Percentiles rank a stretch among this genome's conserved stretches.
Conservation (phyloP, 2,797 vertebrate genomes). For the Scolopax bukidnonensis region DNA sequence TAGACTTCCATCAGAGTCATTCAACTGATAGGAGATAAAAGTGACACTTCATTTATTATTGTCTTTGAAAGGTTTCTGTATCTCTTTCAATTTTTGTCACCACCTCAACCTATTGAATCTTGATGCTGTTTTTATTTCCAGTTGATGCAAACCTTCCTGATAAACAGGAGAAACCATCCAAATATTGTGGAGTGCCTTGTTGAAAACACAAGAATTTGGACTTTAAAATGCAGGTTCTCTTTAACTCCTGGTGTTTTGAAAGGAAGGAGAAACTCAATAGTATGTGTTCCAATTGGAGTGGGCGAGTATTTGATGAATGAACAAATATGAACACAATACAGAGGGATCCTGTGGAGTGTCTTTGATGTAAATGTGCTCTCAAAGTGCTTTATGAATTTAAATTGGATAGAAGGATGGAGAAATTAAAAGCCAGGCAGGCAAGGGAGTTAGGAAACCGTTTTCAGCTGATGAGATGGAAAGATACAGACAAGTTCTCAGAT, state of each 20-base stretch:
- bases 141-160: neutral
- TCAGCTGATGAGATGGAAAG: neutral
- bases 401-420: neutral
- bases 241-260: slow-evolving; percentile 21
- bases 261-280: neutral
- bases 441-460: neutral
- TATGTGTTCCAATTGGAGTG: neutral
- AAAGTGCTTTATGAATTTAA: neutral
- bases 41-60: neutral
- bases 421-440: neutral
- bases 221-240: slow-evolving; percentile 6
- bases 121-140: slow-evolving; percentile 6
- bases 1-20: neutral
- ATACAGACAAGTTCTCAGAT: neutral
- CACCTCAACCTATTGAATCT: neutral
- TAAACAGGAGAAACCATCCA: slow-evolving; percentile 1
- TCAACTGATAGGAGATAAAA: neutral
- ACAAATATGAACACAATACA: neutral
- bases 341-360: neutral
- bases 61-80: neutral
- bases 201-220: neutral
- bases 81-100: neutral
- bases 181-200: neutral
- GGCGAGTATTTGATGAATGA: neutral
- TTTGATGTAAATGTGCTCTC: slow-evolving; percentile 23